These are phyloP conservation scores for Paralvinella palmiformis DNA, from an alignment of 1,140 invertebrate genomes.

Conservation along the genomic window DNA sequence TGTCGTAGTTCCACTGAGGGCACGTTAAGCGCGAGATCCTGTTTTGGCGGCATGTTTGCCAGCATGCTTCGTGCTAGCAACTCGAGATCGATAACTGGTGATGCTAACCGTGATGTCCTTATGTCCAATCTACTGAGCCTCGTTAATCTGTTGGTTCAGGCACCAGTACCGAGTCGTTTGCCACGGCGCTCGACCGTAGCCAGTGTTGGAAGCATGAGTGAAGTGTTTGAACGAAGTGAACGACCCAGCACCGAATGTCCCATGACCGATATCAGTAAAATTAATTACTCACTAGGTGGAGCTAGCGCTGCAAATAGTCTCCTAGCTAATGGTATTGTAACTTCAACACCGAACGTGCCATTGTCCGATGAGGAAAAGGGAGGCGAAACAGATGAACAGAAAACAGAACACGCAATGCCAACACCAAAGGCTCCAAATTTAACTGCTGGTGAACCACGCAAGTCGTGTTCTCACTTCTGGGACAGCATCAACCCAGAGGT, in stretches of 20 bases:
- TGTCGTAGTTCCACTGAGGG: conserved; percentile 48
- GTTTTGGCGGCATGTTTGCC: conserved; percentile 61
- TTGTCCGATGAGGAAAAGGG: not conserved
- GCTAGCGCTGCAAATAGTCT: conserved; percentile 14
- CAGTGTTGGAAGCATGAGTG: not conserved
- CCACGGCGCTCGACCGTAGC: not conserved
- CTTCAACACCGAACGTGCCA: not conserved
- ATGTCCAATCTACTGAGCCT: conserved; percentile 65
- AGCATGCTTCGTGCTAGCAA: conserved; percentile 59
- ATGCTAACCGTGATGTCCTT: conserved; percentile 61
- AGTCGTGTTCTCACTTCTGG: conserved; percentile 5
- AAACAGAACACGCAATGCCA: conserved; percentile 4
- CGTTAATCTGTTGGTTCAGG: conserved; percentile 63
- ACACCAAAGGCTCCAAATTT: not conserved
- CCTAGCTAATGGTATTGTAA: too few species aligned
- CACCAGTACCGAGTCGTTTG: conserved; percentile 54
- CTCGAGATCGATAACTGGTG: conserved; percentile 52
- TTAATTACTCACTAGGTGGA: conserved; percentile 28
- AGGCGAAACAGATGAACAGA: conserved; percentile 13
- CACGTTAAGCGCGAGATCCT: conserved; percentile 46
- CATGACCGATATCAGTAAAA: conserved; percentile 26
- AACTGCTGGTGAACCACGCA: not conserved
- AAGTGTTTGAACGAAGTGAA: not conserved
- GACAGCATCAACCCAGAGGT: not conserved
- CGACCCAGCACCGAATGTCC: conserved; percentile 11